Conservation (phyloP, 2,888 invertebrate species). For the Phytoseiulus persimilis region DNA sequence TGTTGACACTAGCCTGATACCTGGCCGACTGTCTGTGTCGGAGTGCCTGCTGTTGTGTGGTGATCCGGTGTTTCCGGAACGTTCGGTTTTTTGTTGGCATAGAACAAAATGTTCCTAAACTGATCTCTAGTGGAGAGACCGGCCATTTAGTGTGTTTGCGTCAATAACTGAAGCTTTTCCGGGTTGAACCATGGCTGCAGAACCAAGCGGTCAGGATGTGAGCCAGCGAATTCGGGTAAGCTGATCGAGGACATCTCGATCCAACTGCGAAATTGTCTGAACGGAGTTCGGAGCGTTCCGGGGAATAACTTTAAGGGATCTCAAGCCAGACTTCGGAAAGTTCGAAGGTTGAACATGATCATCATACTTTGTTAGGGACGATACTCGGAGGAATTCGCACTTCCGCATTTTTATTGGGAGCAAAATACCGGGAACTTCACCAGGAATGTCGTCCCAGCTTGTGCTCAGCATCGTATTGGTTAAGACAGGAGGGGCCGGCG, state of each 20-base stretch:
- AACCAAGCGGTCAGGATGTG: constrained; percentile 34
- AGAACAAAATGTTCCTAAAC: neutral
- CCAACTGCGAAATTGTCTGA: neutral
- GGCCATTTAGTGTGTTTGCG: neutral
- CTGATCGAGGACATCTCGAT: neutral
- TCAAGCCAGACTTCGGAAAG: neutral
- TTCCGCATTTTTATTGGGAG: neutral
- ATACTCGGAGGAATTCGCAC: neutral
- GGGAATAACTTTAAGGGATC: neutral
- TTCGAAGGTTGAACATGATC: neutral
- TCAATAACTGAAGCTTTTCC: neutral
- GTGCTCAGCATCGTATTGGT: too few species aligned
- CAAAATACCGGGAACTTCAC: too few species aligned
- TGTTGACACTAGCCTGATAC: neutral
- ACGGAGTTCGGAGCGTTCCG: too few species aligned
- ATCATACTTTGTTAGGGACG: neutral
- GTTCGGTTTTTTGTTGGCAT: neutral
- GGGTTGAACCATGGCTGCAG: neutral
- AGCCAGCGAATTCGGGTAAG: constrained; percentile 24
- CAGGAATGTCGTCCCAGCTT: too few species aligned
- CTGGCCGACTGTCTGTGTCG: neutral
- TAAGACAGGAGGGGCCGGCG: too few species aligned
- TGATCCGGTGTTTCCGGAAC: neutral
- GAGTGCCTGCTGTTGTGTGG: neutral
- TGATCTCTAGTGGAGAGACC: neutral